Percentiles rank a stretch among this genome's conserved stretches.
Evolutionary conservation across 2,113 vertebrate genomes (phyloP).

Genomic region (Oreotrochilus melanogaster): DNA sequence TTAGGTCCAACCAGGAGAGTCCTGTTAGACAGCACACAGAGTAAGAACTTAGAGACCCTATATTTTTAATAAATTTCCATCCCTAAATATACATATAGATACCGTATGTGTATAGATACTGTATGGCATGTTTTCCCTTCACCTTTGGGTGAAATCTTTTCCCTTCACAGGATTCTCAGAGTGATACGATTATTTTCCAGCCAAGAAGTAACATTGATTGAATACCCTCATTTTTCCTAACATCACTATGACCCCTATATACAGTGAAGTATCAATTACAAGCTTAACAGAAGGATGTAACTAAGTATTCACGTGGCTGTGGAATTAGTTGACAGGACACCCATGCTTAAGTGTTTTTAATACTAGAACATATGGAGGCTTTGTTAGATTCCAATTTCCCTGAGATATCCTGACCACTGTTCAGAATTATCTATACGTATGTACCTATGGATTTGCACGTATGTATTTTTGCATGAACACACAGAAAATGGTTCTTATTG

Average conservation of each 20-base stretch:
- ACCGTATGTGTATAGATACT: not conserved
- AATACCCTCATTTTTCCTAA: not conserved
- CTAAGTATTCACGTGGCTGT: not conserved
- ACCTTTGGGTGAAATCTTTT: not conserved
- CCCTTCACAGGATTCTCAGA: not conserved
- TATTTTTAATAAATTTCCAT: not conserved
- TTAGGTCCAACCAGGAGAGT: not conserved
- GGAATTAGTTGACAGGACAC: not conserved
- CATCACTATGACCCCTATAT: not conserved
- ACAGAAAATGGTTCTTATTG: not conserved
- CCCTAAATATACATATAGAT: not conserved
- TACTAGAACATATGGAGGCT: not conserved
- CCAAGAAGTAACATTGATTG: not conserved
- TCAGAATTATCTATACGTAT: not conserved
- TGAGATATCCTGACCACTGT: not conserved
- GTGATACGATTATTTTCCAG: not conserved
- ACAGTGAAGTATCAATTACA: not conserved
- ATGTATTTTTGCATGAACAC: rapidly evolving
- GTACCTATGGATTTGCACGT: not conserved
- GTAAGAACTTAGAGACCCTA: not conserved
- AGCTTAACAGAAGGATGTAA: not conserved
- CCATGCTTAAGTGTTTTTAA: not conserved
- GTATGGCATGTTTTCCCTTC: not conserved
- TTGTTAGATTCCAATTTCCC: not conserved
- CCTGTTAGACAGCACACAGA: not conserved